Evolutionary conservation across 2,113 vertebrate genomes (phyloP).

Genomic region (Guaruba guarouba): DNA sequence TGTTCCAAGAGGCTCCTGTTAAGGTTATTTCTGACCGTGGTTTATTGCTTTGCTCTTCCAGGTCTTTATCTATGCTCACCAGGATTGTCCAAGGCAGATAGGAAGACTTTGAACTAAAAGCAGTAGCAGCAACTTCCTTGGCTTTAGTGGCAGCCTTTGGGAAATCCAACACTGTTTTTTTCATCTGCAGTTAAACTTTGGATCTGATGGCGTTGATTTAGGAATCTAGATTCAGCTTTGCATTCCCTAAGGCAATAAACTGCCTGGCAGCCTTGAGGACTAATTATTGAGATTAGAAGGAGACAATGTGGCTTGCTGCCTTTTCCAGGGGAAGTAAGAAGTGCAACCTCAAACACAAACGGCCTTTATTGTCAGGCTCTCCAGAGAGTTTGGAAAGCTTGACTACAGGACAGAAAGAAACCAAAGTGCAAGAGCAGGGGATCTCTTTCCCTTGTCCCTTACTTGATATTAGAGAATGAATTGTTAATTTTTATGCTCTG

Average conservation of each 20-base stretch:
- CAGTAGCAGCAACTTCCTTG: background rate
- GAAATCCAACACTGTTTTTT: background rate
- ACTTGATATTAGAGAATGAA: conserved; percentile 33
- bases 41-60: background rate
- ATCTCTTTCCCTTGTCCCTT: conserved; percentile 4
- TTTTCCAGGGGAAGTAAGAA: conserved; percentile 59
- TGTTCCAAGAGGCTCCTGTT: background rate
- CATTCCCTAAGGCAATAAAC: conserved; percentile 52
- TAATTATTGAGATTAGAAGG: conserved; percentile 56
- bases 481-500: conserved; percentile 58
- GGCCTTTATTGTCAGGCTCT: conserved; percentile 44
- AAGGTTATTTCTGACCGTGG: background rate
- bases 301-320: conserved; percentile 31
- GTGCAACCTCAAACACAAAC: conserved; percentile 36
- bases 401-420: conserved; percentile 34
- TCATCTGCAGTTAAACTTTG: background rate
- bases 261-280: conserved; percentile 35
- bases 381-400: conserved; percentile 50
- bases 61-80: background rate
- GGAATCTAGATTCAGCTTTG: conserved; percentile 40
- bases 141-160: background rate
- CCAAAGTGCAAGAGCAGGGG: background rate
- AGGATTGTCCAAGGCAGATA: background rate
- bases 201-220: background rate
- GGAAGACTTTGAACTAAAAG: background rate